Conservation (phyloP, 2,797 vertebrate genomes). For the Phoxinus dragarum region DNA sequence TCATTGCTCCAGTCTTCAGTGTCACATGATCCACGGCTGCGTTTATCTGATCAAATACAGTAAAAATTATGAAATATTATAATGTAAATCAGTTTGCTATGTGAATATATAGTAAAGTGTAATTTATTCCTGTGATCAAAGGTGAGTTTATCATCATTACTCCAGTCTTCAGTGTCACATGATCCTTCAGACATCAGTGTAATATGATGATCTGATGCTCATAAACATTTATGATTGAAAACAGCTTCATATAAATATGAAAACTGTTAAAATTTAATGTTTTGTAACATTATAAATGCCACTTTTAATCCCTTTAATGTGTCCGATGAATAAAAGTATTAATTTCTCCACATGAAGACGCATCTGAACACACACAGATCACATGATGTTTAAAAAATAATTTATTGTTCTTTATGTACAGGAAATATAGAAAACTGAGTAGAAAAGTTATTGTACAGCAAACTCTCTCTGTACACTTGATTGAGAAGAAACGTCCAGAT, state of each 20-base stretch:
- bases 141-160: not conserved
- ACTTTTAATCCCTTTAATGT: not conserved
- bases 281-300: not conserved
- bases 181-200: not conserved
- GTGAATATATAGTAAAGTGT: not conserved
- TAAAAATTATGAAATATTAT: not conserved
- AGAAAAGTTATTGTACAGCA: slow-evolving; percentile 83
- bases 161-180: slow-evolving; percentile 8
- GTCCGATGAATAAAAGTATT: not conserved
- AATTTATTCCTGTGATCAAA: not conserved
- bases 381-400: slow-evolving; percentile 79
- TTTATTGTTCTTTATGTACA: slow-evolving; percentile 86
- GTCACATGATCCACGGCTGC: too few species aligned
- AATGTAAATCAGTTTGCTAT: not conserved
- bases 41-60: not conserved
- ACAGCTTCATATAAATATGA: not conserved
- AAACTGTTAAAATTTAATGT: not conserved
- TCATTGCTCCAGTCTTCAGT: too few species aligned
- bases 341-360: not conserved
- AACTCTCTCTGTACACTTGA: slow-evolving; percentile 78
- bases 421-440: slow-evolving; percentile 77
- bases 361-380: not conserved
- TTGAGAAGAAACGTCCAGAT: slow-evolving; percentile 60
- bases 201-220: not conserved
- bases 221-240: not conserved